phyloP scores from a whole-genome alignment of 1,140 invertebrate genomes.

The Drosophila paulistorum region DNA sequence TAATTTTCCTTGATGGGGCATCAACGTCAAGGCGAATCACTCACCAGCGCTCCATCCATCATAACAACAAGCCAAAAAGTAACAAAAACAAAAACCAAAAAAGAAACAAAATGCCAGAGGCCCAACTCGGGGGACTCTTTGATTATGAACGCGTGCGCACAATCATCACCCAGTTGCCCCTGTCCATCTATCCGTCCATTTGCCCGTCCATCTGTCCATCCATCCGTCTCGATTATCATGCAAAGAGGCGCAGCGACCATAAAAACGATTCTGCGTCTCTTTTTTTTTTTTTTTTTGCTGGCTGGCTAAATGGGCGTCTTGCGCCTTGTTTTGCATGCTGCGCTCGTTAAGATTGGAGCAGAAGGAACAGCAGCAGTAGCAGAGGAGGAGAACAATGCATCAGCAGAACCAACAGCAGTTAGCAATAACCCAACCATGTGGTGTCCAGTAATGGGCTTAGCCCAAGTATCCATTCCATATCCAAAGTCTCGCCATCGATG shows the following conservation, averaged over 20 bases:
- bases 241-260: slow-evolving; percentile 67
- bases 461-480: slow-evolving; percentile 46
- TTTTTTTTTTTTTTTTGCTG: slow-evolving; percentile 42
- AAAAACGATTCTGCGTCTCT: slow-evolving; percentile 70
- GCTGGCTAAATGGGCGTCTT: slow-evolving; percentile 73
- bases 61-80: slow-evolving; percentile 47
- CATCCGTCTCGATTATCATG: slow-evolving; percentile 59
- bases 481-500: slow-evolving; percentile 48
- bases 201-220: background rate
- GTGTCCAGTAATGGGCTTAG: slow-evolving; percentile 76
- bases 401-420: slow-evolving; percentile 24
- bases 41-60: slow-evolving; percentile 73
- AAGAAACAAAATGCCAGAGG: slow-evolving; percentile 7
- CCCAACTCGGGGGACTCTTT: slow-evolving; percentile 52
- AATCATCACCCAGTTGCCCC: slow-evolving; percentile 58
- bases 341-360: slow-evolving; percentile 67
- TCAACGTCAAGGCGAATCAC: slow-evolving; percentile 77
- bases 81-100: slow-evolving; percentile 21
- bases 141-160: slow-evolving; percentile 78
- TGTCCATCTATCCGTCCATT: background rate
- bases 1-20: slow-evolving; percentile 79
- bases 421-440: slow-evolving; percentile 59
- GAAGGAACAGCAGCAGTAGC: slow-evolving; percentile 2
- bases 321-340: slow-evolving; percentile 75
- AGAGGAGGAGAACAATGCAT: slow-evolving; percentile 65